These are phyloP conservation scores for Gobiocypris rarus DNA, from an alignment of 2,113 vertebrate genomes.

Conservation along the genomic window DNA sequence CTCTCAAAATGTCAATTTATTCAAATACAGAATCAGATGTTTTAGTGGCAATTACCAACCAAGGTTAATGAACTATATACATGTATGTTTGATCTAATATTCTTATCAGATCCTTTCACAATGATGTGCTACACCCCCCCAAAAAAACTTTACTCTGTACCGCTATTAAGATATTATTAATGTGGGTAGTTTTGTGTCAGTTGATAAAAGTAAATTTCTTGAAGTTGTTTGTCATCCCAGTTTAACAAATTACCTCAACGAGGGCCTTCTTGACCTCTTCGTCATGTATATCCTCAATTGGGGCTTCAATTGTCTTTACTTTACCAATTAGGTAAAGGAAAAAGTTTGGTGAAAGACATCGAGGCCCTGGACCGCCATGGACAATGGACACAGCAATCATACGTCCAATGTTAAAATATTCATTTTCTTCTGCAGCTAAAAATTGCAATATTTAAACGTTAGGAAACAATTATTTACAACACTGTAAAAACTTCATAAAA, in stretches of 20 bases:
- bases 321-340: conserved; percentile 17
- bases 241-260: conserved; percentile 12
- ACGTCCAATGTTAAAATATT: conserved; percentile 1
- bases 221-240: neutral
- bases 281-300: neutral
- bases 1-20: conserved; percentile 2
- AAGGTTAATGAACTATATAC: too few species aligned
- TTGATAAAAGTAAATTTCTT: neutral
- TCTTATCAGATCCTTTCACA: neutral
- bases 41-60: too few species aligned
- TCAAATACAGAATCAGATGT: neutral
- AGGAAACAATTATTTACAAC: too few species aligned
- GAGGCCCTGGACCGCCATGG: conserved; percentile 4
- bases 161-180: too few species aligned
- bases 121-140: neutral
- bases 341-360: neutral
- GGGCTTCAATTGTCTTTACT: neutral
- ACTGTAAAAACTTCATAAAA: too few species aligned
- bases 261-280: conserved; percentile 3
- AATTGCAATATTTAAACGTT: too few species aligned
- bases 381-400: neutral
- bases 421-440: neutral
- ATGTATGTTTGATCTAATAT: neutral
- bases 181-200: too few species aligned
- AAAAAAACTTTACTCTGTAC: too few species aligned